These are phyloP conservation scores for Coptotermes formosanus DNA, from an alignment of 1,140 invertebrate genomes.

Conservation along the genomic window DNA sequence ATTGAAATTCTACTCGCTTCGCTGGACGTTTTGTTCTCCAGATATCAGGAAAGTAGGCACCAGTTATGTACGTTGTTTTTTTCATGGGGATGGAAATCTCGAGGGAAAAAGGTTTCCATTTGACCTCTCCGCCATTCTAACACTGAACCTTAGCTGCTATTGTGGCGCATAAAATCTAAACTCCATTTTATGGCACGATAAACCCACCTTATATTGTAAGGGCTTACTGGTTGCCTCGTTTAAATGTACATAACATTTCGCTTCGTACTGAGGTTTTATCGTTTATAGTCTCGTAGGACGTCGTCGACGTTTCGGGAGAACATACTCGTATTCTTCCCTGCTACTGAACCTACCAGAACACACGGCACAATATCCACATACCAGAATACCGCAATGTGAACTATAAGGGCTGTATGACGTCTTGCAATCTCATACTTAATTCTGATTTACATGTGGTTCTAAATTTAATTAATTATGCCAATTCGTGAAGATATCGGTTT, in stretches of 20 bases:
- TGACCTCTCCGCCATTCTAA: background rate
- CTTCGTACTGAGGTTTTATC: too few species aligned
- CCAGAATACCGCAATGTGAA: too few species aligned
- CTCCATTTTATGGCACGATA: background rate
- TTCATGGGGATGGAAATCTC: slow-evolving; percentile 5
- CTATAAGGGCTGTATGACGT: too few species aligned
- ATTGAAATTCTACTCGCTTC: slow-evolving; percentile 16
- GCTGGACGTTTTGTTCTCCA: slow-evolving; percentile 3
- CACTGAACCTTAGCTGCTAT: background rate
- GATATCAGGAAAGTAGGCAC: slow-evolving; percentile 5
- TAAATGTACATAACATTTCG: background rate
- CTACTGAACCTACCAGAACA: too few species aligned
- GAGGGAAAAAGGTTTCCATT: background rate
- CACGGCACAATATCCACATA: too few species aligned
- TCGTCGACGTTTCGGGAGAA: too few species aligned
- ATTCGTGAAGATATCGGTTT: too few species aligned
- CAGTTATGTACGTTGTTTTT: background rate
- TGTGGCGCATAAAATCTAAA: background rate
- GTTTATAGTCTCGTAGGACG: too few species aligned
- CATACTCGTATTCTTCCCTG: too few species aligned
- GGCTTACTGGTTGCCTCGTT: background rate
- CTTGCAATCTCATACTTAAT: too few species aligned
- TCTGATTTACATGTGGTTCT: too few species aligned
- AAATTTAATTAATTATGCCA: too few species aligned
- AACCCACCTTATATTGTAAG: background rate